These are phyloP conservation scores for Cavia porcellus DNA, from an alignment of 2,113 vertebrate species.

Conservation along the genomic window DNA sequence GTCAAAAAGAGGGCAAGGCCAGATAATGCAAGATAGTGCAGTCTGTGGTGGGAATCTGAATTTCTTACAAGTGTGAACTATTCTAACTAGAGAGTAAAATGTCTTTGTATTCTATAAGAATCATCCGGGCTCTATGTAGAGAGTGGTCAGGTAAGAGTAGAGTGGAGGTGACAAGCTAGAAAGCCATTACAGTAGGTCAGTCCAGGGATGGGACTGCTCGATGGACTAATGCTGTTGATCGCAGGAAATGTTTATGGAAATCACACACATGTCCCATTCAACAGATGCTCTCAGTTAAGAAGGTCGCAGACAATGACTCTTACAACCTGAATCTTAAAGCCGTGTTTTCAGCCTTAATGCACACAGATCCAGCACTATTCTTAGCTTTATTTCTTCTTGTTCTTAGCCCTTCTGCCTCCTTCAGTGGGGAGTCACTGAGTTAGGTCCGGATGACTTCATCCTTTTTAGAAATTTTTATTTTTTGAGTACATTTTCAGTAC, in stretches of 20 bases:
- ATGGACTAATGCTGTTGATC: background rate
- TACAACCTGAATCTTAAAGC: background rate
- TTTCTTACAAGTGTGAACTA: background rate
- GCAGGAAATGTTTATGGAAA: background rate
- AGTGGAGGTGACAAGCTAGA: background rate
- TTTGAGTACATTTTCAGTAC: background rate
- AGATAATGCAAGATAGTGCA: background rate
- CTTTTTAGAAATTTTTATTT: background rate
- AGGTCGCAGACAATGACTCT: background rate
- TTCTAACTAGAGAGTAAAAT: background rate
- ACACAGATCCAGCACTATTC: background rate
- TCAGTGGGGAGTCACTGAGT: background rate
- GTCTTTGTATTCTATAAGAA: background rate
- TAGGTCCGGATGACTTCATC: background rate
- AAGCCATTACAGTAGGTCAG: background rate
- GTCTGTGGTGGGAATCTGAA: background rate
- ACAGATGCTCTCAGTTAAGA: background rate
- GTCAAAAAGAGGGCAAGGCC: background rate
- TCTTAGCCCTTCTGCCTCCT: background rate
- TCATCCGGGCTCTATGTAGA: background rate
- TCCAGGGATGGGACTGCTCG: background rate
- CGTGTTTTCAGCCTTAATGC: background rate
- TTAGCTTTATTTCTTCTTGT: background rate
- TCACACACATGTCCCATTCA: background rate
- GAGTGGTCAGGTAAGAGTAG: background rate